phyloP scores from a whole-genome alignment of 2,797 vertebrate species.

The Octomys mimax region DNA sequence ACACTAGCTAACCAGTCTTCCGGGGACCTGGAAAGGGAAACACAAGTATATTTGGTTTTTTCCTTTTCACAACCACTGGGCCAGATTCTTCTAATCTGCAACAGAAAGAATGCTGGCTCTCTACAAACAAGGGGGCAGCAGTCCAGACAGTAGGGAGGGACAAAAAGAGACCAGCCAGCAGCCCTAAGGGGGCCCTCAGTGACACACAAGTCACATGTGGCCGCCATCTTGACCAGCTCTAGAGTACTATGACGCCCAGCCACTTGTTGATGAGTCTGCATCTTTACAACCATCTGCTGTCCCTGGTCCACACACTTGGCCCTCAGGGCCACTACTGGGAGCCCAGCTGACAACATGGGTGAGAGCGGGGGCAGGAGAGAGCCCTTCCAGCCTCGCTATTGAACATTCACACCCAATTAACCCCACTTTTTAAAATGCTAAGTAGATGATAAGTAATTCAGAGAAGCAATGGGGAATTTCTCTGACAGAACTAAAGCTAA shows the following conservation, averaged over 20 bases:
- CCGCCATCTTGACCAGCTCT: slow-evolving; percentile 55
- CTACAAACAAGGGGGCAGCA: not conserved
- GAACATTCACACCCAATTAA: not conserved
- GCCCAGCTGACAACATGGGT: not conserved
- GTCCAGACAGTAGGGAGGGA: not conserved
- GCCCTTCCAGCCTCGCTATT: not conserved
- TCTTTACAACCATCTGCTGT: slow-evolving; percentile 60
- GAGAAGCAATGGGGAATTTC: slow-evolving; percentile 21
- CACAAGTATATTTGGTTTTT: not conserved
- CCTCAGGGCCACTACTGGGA: slow-evolving; percentile 3
- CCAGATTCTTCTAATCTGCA: slow-evolving; percentile 41
- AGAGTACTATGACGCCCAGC: not conserved
- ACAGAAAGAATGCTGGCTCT: slow-evolving; percentile 8
- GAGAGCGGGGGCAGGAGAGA: not conserved
- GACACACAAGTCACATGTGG: slow-evolving; percentile 31
- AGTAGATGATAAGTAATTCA: not conserved
- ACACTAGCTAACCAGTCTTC: not conserved
- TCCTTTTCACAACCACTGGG: slow-evolving; percentile 57
- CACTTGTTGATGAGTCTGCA: slow-evolving; percentile 52
- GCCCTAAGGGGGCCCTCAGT: not conserved
- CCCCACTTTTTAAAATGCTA: not conserved
- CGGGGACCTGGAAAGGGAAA: slow-evolving; percentile 52
- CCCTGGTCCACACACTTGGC: slow-evolving; percentile 34
- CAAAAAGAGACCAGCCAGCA: not conserved
- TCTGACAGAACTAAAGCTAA: slow-evolving; percentile 49